Base-by-base conservation (phyloP, 2,113 vertebrate genomes). In the Albula goreensis region DNA sequence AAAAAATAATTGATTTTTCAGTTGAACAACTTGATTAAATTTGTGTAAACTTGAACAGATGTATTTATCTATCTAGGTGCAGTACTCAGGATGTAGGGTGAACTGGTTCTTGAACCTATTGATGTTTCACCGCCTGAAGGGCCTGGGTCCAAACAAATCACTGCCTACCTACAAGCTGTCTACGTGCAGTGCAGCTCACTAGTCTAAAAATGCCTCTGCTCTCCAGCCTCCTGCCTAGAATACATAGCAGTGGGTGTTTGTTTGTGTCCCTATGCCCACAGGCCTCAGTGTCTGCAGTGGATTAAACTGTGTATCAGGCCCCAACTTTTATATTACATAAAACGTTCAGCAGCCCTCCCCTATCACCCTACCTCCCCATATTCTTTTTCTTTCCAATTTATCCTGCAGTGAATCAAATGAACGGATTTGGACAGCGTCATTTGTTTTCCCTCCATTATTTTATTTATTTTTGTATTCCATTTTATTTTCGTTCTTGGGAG, bases 401-500 rank as follows among this genome's bases (percentile, higher is more conserved):
- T 93, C 92, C 92, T 91, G 57, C 90, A 86, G 86, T 86, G 88
- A 91, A 90, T 88, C 90, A 91, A 90, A 90, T 84, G 89, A 92
- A 90, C 88, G 51, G n/a, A 91, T 91, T 93, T 89, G 8, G 41
- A 60, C 90, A 89, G 89, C 93, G 89, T 90, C 89, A 90, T 85
- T 83, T 88, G 91, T 92, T 93, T 92, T 91, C 90, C 89, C 90
- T 93, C 85, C 87, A 48, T 90, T 89, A 89, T 77, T 91, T 78
- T 83, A 89, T 92, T 93, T 92, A 90, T 88, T 56, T 88, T 83
- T 81, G 66, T 57, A 66, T 66, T 79, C 48, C 84, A 17, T 84
- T 87, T 89, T 92, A 83, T 92, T 93, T 91, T 92, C 92, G 92
- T 94, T 91, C 89, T 88, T 19, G 60, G 90, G 89, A 91, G 82